A percentile compares a stretch with the other conserved stretches of the same genome.
These are phyloP conservation scores for Polyodon spathula DNA, from an alignment of 2,113 vertebrate genomes.

Conservation along the genomic window DNA sequence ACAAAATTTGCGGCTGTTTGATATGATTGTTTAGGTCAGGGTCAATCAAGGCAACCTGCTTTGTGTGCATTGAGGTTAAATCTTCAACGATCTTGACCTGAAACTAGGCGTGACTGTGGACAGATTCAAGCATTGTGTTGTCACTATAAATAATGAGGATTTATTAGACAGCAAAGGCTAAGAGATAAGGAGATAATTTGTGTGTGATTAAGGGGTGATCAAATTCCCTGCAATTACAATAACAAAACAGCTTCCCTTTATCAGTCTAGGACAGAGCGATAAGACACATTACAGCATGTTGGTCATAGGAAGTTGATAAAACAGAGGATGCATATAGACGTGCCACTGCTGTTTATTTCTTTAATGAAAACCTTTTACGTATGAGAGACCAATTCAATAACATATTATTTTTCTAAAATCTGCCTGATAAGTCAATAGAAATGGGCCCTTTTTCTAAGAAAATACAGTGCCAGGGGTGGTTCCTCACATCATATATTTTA, in stretches of 20 bases:
- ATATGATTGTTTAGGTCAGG: too few relatives aligned
- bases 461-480: too few relatives aligned
- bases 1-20: too few relatives aligned
- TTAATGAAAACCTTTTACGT: too few relatives aligned
- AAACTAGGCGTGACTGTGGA: not conserved
- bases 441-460: too few relatives aligned
- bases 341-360: too few relatives aligned
- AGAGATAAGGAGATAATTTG: not conserved
- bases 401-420: too few relatives aligned
- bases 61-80: not conserved
- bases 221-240: slow-evolving; percentile 7
- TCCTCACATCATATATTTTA: too few relatives aligned
- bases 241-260: slow-evolving; percentile 1
- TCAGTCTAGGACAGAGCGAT: not conserved
- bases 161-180: not conserved
- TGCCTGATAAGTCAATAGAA: too few relatives aligned
- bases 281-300: not conserved
- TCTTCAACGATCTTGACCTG: not conserved
- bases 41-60: not conserved
- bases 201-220: slow-evolving; percentile 6
- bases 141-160: not conserved
- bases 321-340: not conserved
- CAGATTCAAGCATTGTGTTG: not conserved
- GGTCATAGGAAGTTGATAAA: not conserved
- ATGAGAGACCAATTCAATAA: too few relatives aligned